Percentiles rank a stretch among this genome's conserved stretches.
Conservation (phyloP, 2,113 vertebrate species). For the Ailuropoda melanoleuca region DNA sequence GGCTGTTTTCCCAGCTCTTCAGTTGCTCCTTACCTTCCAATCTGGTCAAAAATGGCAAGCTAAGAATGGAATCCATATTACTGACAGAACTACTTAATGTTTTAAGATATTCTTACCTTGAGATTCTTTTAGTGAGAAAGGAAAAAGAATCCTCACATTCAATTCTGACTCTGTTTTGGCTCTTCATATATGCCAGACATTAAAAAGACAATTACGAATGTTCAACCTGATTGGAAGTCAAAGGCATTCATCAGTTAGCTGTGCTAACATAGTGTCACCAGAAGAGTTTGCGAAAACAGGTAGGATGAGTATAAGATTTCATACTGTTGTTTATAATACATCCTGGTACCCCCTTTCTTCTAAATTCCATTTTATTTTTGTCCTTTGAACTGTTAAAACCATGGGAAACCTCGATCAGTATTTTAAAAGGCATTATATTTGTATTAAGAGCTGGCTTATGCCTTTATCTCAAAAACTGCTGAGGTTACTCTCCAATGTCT, state of each 20-base stretch:
- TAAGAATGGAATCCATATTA: background rate
- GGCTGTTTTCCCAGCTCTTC: background rate
- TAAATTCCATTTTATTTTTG: conserved; percentile 25
- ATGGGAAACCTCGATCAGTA: background rate
- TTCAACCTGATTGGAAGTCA: background rate
- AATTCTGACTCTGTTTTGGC: background rate
- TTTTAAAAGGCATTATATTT: conserved; percentile 19
- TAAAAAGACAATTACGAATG: background rate
- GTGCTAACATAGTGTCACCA: background rate
- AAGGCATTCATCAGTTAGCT: background rate
- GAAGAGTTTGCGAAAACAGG: background rate
- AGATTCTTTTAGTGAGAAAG: conserved; percentile 29
- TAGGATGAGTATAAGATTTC: background rate
- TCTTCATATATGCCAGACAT: background rate
- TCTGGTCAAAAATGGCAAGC: background rate
- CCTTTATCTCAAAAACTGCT: background rate
- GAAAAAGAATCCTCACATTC: background rate
- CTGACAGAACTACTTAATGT: conserved; percentile 4
- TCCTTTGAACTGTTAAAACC: background rate
- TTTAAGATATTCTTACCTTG: conserved; percentile 49
- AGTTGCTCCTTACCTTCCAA: background rate
- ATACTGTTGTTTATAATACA: background rate
- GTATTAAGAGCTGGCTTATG: background rate
- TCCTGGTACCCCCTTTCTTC: background rate
- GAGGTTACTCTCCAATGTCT: background rate